A percentile compares a stretch with the other conserved stretches of the same genome.
Evolutionary conservation across 2,113 vertebrate genomes (phyloP).

Genomic region (Rousettus leschenaultii): DNA sequence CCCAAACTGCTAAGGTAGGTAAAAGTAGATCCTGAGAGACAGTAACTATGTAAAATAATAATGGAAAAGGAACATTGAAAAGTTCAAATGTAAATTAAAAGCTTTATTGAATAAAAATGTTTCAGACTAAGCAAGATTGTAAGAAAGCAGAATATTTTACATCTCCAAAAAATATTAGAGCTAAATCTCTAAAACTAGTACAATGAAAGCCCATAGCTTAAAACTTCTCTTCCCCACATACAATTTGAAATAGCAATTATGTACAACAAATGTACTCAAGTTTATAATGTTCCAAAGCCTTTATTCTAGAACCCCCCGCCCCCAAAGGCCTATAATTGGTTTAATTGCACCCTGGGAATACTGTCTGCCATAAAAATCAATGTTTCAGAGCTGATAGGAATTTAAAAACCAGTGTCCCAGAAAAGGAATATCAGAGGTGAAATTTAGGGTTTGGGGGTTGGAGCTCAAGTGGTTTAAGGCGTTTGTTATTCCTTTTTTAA

Average conservation of each 20-base stretch:
- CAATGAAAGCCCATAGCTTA: constrained; percentile 75
- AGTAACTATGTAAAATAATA: background rate
- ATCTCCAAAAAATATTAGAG: constrained; percentile 81
- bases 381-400: constrained; percentile 65
- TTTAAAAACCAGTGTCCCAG: constrained; percentile 49
- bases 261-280: constrained; percentile 76
- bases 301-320: constrained; percentile 51
- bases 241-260: constrained; percentile 65
- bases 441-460: background rate
- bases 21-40: background rate
- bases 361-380: constrained; percentile 51
- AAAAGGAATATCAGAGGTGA: constrained; percentile 12
- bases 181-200: constrained; percentile 81
- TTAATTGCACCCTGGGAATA: constrained; percentile 65
- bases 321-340: constrained; percentile 56
- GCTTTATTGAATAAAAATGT: constrained; percentile 85
- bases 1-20: background rate
- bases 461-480: constrained; percentile 20
- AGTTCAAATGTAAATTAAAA: constrained; percentile 63
- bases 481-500: background rate
- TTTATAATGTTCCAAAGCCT: constrained; percentile 67
- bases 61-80: background rate
- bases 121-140: constrained; percentile 77
- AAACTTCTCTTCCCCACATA: constrained; percentile 63
- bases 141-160: constrained; percentile 86